These are phyloP conservation scores for Aplidium turbinatum DNA, from an alignment of 23 tunicate species.

Conservation along the genomic window DNA sequence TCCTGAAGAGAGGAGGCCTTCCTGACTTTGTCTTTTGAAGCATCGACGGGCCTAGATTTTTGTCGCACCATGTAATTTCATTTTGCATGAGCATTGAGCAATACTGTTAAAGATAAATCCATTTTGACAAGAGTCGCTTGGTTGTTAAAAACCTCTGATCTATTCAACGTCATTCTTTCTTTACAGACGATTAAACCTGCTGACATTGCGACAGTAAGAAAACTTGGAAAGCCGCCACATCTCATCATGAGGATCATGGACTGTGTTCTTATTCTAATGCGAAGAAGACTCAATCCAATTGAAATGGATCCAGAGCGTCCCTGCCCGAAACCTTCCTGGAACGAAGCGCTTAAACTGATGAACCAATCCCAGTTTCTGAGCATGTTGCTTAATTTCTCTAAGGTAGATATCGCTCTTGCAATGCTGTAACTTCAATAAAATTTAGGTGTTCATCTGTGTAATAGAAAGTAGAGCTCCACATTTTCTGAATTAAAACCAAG, in stretches of 20 bases:
- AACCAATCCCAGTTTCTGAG: slow-evolving; percentile 74
- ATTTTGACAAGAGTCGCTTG: no score
- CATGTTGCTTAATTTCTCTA: slow-evolving; percentile 69
- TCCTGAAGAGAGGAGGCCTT: no score
- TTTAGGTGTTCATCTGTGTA: no score
- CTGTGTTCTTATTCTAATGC: slow-evolving; percentile 68
- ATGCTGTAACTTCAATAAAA: no score
- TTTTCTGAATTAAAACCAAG: neutral
- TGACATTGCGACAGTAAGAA: slow-evolving; percentile 76
- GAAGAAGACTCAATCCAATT: slow-evolving; percentile 60
- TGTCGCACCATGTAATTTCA: no score
- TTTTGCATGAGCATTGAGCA: no score
- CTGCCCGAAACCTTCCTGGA: slow-evolving; percentile 71
- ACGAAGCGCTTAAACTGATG: slow-evolving; percentile 70
- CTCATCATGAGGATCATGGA: slow-evolving; percentile 91
- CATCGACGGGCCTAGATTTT: no score
- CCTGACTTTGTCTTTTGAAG: no score
- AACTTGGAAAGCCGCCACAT: slow-evolving; percentile 85
- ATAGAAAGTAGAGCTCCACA: no score
- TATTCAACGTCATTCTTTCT: neutral
- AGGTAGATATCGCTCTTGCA: slow-evolving; percentile 39
- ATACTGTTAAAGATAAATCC: no score
- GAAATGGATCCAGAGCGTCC: slow-evolving; percentile 74
- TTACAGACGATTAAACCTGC: slow-evolving; percentile 75
- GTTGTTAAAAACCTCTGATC: no score